Conservation (phyloP, 2,797 vertebrate genomes). For the Onychomys arenicola region DNA sequence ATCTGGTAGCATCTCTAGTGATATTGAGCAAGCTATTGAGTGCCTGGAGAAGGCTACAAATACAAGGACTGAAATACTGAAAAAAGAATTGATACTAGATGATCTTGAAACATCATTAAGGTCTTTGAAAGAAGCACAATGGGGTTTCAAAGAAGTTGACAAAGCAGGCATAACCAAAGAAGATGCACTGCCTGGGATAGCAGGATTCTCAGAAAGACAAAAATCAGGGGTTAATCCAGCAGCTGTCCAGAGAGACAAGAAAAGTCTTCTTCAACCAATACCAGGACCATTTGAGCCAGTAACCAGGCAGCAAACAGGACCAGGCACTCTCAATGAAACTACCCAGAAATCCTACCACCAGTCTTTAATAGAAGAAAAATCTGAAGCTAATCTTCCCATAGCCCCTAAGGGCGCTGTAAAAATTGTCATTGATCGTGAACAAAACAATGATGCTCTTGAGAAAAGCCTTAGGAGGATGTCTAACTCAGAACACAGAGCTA, state of each 20-base stretch:
- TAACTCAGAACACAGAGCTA: constrained; percentile 82
- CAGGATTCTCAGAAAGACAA: constrained; percentile 88
- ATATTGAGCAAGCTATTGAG: constrained; percentile 92
- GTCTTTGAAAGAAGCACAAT: constrained; percentile 91
- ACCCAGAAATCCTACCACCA: constrained; percentile 89
- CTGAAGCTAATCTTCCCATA: constrained; percentile 88
- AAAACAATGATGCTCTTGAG: constrained; percentile 86
- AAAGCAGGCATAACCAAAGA: constrained; percentile 90
- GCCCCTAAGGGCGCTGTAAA: constrained; percentile 91
- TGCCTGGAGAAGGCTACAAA: constrained; percentile 92
- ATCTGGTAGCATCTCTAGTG: constrained; percentile 90
- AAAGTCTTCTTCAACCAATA: constrained; percentile 89
- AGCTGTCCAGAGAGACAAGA: constrained; percentile 88
- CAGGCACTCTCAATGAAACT: constrained; percentile 87
- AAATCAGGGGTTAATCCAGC: constrained; percentile 87
- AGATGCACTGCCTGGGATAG: constrained; percentile 86
- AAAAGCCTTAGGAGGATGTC: constrained; percentile 87
- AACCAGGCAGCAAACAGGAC: constrained; percentile 85
- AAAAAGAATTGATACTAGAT: constrained; percentile 91
- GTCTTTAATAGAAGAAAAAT: constrained; percentile 86
- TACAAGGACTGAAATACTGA: constrained; percentile 88
- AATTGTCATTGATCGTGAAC: constrained; percentile 90
- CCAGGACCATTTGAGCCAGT: constrained; percentile 88
- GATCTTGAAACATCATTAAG: constrained; percentile 92
- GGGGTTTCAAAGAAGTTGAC: constrained; percentile 88